Evolutionary conservation across 2,797 vertebrate species (phyloP), one percentile per base, ranked within the genome.

Genomic region (Galagoides demidoff): DNA sequence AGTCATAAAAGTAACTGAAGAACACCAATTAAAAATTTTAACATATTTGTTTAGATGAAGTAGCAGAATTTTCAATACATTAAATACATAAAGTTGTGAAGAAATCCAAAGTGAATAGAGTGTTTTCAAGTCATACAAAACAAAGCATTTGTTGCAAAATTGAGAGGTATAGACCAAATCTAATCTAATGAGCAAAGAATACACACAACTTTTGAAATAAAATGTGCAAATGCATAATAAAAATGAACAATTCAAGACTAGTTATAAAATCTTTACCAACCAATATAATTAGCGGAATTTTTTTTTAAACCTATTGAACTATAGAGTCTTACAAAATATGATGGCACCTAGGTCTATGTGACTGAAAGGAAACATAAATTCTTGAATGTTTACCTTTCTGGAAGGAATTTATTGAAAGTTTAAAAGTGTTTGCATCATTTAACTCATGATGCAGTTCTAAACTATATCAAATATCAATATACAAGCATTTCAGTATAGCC

Each of bases 91-190:
- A 68, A 90, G 90, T 61, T 74, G 14, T 22, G 23, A 74, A 57
- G 20, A 63, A 77, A 92, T 13, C 19, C n/a, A 68, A 87, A 52
- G 0, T 55, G 3, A 25, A 52, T n/a, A 82, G 84, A 83, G 5
- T 59, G 64, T 85, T 95, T 93, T 74, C 12, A 92, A 83, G 57
- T 64, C 7, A 63, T 73, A 55, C 88, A 81, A 93, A 66, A 2
- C 16, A 79, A 68, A 49, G 22, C 1, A 22, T 86, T 68, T 86
- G 14, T 84, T 84, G 27, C 20, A 87, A 81, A 95, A 85, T 63
- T 57, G 37, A 66, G 68, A 57, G 2, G 27, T 83, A 61, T 25
- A 78, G 5, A 31, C 10, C 85, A 88, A 82, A n/a, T 82, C 23
- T 82, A 71, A 39, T 64, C n/a, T 29, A 1, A 17, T 63, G 31